Base-by-base conservation (phyloP, 1,140 invertebrate species). In the Brachionus rubens region DNA sequence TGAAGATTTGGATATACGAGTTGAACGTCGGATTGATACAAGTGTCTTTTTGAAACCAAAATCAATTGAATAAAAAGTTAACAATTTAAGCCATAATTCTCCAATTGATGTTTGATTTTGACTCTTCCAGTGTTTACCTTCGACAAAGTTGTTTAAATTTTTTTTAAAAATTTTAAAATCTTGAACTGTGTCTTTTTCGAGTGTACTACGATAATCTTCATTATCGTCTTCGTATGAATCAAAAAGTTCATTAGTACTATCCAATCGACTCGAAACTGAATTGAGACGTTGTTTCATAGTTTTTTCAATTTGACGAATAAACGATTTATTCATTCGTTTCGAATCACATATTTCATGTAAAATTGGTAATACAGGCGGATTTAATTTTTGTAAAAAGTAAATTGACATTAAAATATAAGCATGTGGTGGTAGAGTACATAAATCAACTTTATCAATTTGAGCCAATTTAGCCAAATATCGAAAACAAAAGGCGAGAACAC, bases 1-100 rank as follows among this genome's bases (percentile, higher is more conserved):
- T 26, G 83, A 80, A 12, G 78, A 77, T 68, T 83, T 78, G 4
- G 80, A 77, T 4, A 86, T 72, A 12, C 78, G 79, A 26, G 78
- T 76, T 5, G 77, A 40, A 16, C 80, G 79, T 40, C 82, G 79
- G n/a, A 87, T 81, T 62, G 81, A 83, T 9, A 87, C 79, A 30
- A 87, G 82, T 72, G 79, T 68, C 14, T 82, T 81, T 40, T 79
- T 79, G 12, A 79, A 80, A 28, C 83, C 80, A 79, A 86, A 86
- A 43, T 81, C 79, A 0, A 84, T 59, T n/a, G 81, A 80, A 79
- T 86, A 87, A 79, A 84, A 88, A 70, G 80, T 80, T 33, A 87
- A 77, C 76, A 87, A 72, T 19, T 81, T 80, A 9, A 86, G 75
- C 86, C 86, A 87, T 7, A 87, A 80, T 33, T 80, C 79, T 4